Percentiles rank a stretch among this genome's conserved stretches.
phyloP scores from a whole-genome alignment of 2,113 vertebrate species.

The Ursus arctos region DNA sequence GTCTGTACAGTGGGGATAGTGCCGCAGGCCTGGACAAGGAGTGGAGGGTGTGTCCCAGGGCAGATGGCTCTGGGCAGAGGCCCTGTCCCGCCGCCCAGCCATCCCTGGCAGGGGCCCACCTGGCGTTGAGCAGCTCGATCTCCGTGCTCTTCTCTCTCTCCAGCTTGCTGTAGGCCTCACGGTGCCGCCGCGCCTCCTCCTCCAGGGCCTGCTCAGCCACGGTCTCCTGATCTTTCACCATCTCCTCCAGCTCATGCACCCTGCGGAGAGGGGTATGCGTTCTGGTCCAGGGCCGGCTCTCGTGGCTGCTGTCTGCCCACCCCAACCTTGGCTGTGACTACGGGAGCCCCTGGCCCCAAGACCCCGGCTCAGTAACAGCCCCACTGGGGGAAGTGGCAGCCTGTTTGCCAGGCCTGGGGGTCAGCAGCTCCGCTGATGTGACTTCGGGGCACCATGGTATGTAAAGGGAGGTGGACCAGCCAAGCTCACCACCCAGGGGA shows the following conservation, averaged over 20 bases:
- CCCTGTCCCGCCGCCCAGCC: not conserved
- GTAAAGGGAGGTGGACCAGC: not conserved
- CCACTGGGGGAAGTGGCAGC: fast-evolving
- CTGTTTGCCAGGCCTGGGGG: not conserved
- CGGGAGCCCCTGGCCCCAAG: fast-evolving
- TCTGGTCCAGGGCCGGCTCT: not conserved
- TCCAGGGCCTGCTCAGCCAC: constrained; percentile 92
- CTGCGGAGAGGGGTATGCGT: constrained; percentile 78
- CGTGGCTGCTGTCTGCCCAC: fast-evolving
- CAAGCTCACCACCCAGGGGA: not conserved
- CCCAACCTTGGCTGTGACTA: not conserved
- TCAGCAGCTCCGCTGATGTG: not conserved
- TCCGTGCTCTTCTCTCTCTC: constrained; percentile 94
- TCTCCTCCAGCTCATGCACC: constrained; percentile 97
- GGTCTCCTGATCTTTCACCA: constrained; percentile 97
- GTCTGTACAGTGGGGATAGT: fast-evolving
- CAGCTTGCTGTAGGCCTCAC: constrained; percentile 94
- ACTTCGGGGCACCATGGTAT: not conserved
- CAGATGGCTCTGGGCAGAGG: not conserved
- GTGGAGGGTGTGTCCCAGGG: fast-evolving
- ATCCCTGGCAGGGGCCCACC: constrained; percentile 84
- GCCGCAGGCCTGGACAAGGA: not conserved
- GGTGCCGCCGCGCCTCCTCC: constrained; percentile 92
- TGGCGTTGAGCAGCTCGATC: constrained; percentile 94
- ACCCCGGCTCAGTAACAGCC: not conserved